Base-by-base conservation (phyloP, 2,113 vertebrate species). In the Hippocampus guttulatus region DNA sequence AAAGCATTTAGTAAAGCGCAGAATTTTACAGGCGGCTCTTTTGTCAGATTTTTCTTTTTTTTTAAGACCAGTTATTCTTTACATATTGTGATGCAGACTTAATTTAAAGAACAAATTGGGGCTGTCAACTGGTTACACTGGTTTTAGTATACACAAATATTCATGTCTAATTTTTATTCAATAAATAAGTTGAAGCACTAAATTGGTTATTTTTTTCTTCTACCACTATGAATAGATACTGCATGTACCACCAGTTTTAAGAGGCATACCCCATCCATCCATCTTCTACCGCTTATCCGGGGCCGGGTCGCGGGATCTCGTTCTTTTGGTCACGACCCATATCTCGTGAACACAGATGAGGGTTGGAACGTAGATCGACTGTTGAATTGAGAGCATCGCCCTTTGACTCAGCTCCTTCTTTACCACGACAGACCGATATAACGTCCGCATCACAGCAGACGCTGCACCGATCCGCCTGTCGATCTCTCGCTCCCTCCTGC, bases 111-210 rank as follows among this genome's bases (percentile, higher is more conserved):
- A 38, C 33, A 38, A 38, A 85, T 88, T 90, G 88, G 82, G 79
- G 65, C 94, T 92, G 88, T 92, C 88, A 91, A 88, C 95, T 96
- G 95, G 94, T 94, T 95, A 95, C 95, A 97, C 95, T 96, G 95
- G 95, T 96, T 96, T 92, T 94, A 95, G 96, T 98, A 96, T 97
- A 95, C 96, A 97, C 92, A 94, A 58, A 58, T 96, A 91, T 94
- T 89, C 90, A 92, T 82, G 89, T 92, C 89, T 90, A 91, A 95
- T 96, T 98, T 98, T 96, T 97, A 96, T 95, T 94, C 89, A 87
- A 81, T 91, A 91, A 91, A 90, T 77, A 71, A 89, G 74, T 82
- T 81, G 84, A 69, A 75, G 67, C 74, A 83, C 76, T 77, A 75
- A 82, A 40, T n/a, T 76, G 33, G 49, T 12, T 10, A 27, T 16